Percentiles rank a stretch among this genome's conserved stretches.
Evolutionary conservation across 2,797 vertebrate genomes (phyloP).

Genomic region (Hoplostethus mediterraneus): DNA sequence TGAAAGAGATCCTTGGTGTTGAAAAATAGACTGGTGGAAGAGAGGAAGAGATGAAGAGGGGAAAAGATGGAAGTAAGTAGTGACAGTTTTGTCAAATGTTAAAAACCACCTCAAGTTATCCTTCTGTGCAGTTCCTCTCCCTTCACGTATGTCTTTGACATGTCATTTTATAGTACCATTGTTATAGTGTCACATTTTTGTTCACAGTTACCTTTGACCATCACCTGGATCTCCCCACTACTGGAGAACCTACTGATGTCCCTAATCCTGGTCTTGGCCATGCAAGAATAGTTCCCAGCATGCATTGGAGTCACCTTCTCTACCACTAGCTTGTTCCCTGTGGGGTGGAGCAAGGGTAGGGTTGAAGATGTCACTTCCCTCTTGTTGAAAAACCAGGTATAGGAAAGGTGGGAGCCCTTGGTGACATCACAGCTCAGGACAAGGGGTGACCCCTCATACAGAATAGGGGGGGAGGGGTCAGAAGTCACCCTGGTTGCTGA

Average conservation of each 20-base stretch:
- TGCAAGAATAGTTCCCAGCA: slow-evolving; percentile 79
- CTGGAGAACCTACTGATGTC: slow-evolving; percentile 68
- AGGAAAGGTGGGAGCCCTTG: slow-evolving; percentile 79
- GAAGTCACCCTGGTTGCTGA: slow-evolving; percentile 66
- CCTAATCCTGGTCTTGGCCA: slow-evolving; percentile 65
- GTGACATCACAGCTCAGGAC: slow-evolving; percentile 69
- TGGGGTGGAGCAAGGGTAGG: slow-evolving; percentile 28
- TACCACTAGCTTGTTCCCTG: slow-evolving; percentile 70
- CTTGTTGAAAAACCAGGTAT: slow-evolving; percentile 80
- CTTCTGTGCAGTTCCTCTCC: too few relatives aligned
- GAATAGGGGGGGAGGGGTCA: slow-evolving; percentile 71
- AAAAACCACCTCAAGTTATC: too few relatives aligned
- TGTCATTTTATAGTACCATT: not conserved
- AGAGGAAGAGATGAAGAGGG: slow-evolving; percentile 2
- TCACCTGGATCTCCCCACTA: slow-evolving; percentile 73
- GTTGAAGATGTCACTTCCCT: slow-evolving; percentile 46
- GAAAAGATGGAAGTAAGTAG: not conserved
- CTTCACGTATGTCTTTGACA: not conserved
- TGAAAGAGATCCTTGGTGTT: slow-evolving; percentile 76
- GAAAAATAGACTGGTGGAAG: slow-evolving; percentile 73
- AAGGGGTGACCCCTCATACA: slow-evolving; percentile 74
- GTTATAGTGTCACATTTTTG: slow-evolving; percentile 1
- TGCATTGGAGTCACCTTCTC: slow-evolving; percentile 56
- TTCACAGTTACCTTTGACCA: slow-evolving; percentile 78
- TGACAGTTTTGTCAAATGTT: too few relatives aligned